phyloP scores from a whole-genome alignment of 2,888 invertebrate species.

The Cryptocephalus moraei region DNA sequence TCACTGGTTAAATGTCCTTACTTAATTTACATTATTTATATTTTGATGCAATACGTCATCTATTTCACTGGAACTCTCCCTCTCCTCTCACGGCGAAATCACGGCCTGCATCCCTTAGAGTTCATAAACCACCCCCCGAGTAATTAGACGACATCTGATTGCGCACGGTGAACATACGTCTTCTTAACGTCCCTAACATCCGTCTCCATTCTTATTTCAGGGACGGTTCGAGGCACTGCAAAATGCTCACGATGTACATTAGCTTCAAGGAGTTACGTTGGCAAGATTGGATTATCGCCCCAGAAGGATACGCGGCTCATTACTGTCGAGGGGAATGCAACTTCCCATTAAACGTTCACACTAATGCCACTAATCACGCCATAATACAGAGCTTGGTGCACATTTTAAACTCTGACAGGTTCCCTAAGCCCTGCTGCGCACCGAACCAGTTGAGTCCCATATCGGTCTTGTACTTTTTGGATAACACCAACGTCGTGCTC shows the following conservation, averaged over 20 bases:
- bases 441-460: constrained; percentile 81
- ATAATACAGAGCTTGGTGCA: constrained; percentile 88
- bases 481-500: constrained; percentile 73
- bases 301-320: constrained; percentile 86
- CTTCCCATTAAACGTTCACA: constrained; percentile 83
- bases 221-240: constrained; percentile 42
- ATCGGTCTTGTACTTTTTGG: constrained; percentile 83
- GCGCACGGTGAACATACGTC: too few relatives aligned
- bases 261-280: constrained; percentile 81
- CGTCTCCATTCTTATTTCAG: too few relatives aligned
- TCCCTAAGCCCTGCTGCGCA: constrained; percentile 87
- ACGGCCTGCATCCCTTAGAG: too few relatives aligned
- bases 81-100: too few relatives aligned
- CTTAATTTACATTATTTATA: too few relatives aligned
- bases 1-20: too few relatives aligned
- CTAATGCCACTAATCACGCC: constrained; percentile 95
- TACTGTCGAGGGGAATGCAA: constrained; percentile 91
- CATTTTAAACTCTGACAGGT: constrained; percentile 67
- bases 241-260: constrained; percentile 77
- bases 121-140: too few relatives aligned
- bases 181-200: too few relatives aligned
- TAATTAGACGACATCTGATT: too few relatives aligned
- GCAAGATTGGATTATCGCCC: constrained; percentile 95
- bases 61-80: too few relatives aligned
- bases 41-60: too few relatives aligned